Base-by-base conservation (phyloP, 2,888 invertebrate species). In the Bugula neritina region DNA sequence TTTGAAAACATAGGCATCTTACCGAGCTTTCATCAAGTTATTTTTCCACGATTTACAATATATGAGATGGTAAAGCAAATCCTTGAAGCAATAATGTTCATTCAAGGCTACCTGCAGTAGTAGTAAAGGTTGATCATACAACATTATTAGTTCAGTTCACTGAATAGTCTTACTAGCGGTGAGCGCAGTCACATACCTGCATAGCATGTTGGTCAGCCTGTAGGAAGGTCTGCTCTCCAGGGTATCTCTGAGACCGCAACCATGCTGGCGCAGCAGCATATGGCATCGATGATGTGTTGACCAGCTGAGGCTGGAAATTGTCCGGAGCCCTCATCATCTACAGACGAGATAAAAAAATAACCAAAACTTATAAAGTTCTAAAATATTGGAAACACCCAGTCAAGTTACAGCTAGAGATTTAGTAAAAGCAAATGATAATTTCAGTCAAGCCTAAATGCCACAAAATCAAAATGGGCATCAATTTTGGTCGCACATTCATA, bases 21-120 rank as follows among this genome's bases (percentile, higher is more conserved):
- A 83, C 82, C 84, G 81, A 75, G 82, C 83, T 79, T 84, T 84
- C 73, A 84, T 83, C 52, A 84, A 77, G 74, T 84, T 83, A 77
- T 84, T 82, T 54, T 81, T 82, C 75, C 84, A 83, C 74, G 82
- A 80, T 75, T 83, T 79, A 54, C 83, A 81, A 74, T 80, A 84
- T 73, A 84, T 83, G 75, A 84, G 76, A 80, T 83, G 83, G 83
- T 84, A 84, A 21, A 84, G 82, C 72, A 84, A 76, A 72, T 84
- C 83, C 57, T 79, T 77, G 77, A 84, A 83, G 74, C 77, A 83
- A 73, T 78, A 79, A 75, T 84, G 84, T 72, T 81, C 80, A 74
- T 80, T 80, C 76, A 82, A 81, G 1, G 84, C 83, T 43, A 84
- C 84, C 82, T 83, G 75, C 1, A 75, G 43, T 43, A 43, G 43